Evolutionary conservation across 2,797 vertebrate species (phyloP).

Genomic region (Ctenosaura bakeri): DNA sequence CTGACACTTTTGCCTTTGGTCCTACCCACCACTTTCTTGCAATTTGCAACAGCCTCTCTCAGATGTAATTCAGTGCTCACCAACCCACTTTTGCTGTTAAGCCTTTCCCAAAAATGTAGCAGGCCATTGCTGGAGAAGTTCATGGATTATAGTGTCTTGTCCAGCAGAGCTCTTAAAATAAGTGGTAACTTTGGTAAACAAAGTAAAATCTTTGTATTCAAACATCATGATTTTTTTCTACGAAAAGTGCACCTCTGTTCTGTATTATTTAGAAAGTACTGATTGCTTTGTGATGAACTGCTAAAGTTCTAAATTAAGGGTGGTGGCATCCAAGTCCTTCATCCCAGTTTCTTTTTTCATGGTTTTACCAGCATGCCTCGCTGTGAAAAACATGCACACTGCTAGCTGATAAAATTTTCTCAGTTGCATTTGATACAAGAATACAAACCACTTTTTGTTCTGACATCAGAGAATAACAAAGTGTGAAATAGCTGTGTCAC

Average conservation of each 20-base stretch:
- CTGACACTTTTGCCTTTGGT: not conserved
- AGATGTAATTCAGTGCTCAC: too few relatives aligned
- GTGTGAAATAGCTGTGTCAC: not conserved
- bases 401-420: not conserved
- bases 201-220: not conserved
- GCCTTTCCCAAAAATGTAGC: not conserved
- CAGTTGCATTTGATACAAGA: not conserved
- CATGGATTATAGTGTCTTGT: not conserved
- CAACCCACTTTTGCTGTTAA: too few relatives aligned
- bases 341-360: not conserved
- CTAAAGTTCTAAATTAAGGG: not conserved
- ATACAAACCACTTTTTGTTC: not conserved
- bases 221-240: not conserved
- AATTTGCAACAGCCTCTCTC: not conserved
- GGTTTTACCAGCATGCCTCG: not conserved
- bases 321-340: not conserved
- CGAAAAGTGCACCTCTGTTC: not conserved
- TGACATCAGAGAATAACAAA: conserved; percentile 8
- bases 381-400: not conserved
- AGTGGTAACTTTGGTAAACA: not conserved
- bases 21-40: not conserved
- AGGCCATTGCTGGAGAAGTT: not conserved
- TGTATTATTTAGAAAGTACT: not conserved
- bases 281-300: not conserved
- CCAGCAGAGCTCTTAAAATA: not conserved